These are phyloP conservation scores for Diplazon laetatorius DNA, from an alignment of 2,888 invertebrate genomes.

Conservation along the genomic window DNA sequence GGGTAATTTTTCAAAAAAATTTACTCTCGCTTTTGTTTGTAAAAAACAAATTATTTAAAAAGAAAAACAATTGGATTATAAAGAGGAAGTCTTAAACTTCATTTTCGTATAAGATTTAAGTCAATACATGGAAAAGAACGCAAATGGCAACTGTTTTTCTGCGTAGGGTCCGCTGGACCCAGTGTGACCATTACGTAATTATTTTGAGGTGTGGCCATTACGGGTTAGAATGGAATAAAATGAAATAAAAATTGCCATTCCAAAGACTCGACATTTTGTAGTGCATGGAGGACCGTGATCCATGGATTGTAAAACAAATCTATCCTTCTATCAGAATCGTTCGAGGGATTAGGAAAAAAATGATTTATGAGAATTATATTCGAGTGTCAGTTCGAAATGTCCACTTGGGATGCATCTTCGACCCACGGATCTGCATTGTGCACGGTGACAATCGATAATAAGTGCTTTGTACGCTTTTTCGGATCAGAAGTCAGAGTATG, in stretches of 20 bases:
- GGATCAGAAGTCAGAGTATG: too few relatives aligned
- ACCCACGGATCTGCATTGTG: not conserved
- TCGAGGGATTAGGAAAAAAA: conserved; percentile 12
- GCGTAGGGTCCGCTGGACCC: too few relatives aligned
- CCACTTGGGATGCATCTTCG: not conserved
- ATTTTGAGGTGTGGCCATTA: too few relatives aligned
- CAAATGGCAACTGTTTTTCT: too few relatives aligned
- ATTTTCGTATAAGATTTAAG: too few relatives aligned
- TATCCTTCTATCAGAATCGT: not conserved
- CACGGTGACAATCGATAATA: conserved; percentile 1
- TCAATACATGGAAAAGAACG: too few relatives aligned
- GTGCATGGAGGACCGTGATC: conserved; percentile 9
- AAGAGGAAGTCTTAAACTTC: too few relatives aligned
- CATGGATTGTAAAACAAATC: not conserved
- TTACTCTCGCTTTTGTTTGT: too few relatives aligned
- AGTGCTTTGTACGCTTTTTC: too few relatives aligned
- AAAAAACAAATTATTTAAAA: not conserved
- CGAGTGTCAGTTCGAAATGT: conserved; percentile 12
- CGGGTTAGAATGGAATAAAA: not conserved
- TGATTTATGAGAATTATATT: conserved; percentile 50
- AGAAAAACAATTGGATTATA: too few relatives aligned
- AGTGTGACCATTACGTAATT: too few relatives aligned
- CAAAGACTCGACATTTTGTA: conserved; percentile 36
- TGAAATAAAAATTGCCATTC: not conserved
- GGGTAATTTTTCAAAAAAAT: too few relatives aligned